Conservation (phyloP, 2,888 invertebrate species). For the Dioctria rufipes region DNA sequence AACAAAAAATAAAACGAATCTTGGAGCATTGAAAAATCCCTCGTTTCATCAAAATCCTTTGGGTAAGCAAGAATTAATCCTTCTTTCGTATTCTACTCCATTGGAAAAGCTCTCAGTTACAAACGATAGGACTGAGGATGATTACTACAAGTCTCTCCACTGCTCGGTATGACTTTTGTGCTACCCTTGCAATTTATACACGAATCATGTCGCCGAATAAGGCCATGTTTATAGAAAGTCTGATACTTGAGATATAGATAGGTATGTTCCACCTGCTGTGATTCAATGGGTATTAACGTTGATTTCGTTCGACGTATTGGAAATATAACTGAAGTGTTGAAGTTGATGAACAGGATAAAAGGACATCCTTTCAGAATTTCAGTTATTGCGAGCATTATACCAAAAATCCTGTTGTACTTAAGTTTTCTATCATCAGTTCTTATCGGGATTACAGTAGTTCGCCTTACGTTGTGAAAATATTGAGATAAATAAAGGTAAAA, state of each 20-base stretch:
- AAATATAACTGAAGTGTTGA: no score
- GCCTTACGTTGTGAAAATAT: no score
- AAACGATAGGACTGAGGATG: constrained; percentile 6
- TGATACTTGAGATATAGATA: neutral
- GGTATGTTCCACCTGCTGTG: no score
- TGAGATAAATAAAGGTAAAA: no score
- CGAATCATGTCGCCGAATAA: constrained; percentile 20
- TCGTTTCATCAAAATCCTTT: constrained; percentile 46
- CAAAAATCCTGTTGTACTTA: no score
- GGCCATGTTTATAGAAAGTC: constrained; percentile 19
- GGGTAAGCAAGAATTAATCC: constrained; percentile 49
- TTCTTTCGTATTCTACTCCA: constrained; percentile 35
- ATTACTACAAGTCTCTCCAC: constrained; percentile 10
- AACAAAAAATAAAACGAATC: neutral
- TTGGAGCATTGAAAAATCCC: constrained; percentile 49
- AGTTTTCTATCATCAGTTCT: no score
- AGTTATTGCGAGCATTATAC: no score
- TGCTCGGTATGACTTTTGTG: constrained; percentile 16
- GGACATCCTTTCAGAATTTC: no score
- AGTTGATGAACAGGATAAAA: no score
- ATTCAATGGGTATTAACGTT: no score
- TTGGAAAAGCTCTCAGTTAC: constrained; percentile 29
- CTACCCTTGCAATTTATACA: constrained; percentile 3
- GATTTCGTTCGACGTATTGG: no score
- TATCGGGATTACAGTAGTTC: no score